Evolutionary conservation across 2,113 vertebrate genomes (phyloP), one percentile per base, ranked within the genome.

Genomic region (Pedionomus torquatus): DNA sequence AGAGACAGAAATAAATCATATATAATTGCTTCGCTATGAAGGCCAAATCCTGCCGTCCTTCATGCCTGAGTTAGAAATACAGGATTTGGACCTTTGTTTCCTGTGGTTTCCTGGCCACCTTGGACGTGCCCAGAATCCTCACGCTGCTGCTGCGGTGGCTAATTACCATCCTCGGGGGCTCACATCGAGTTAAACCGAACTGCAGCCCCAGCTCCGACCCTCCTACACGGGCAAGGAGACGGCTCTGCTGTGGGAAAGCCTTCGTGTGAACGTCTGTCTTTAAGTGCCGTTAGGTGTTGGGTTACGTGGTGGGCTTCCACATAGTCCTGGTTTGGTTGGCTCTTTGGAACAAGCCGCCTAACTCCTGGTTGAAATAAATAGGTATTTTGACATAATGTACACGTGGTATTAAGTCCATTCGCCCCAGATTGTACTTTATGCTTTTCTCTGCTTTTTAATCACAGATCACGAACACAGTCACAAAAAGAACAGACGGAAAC

Each of bases 391-490:
- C 48, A 4, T 58, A 39, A 65, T 13, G 1, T 46, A 25, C 26
- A 4, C 4, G 6, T 83, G 64, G 21, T 28, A 60, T 66, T 77
- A 55, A 46, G 25, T 87, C 5, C 49, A 35, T 87, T 84, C 23
- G 3, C 25, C 41, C 5, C 43, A 28, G 48, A 80, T 14, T 19
- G 9, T 69, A 30, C 66, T 54, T 75, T 3, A 44, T 49, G 9
- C 0, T 31, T 96, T 85, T 60, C 14, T 37, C 95, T 89, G 37
- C 17, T 57, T 93, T 94, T 94, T 57, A 58, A 89, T 83, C 78
- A 2, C 89, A 99, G 99, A 99, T 95, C 98, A 98, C 58, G 98
- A 97, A 97, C 98, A 98, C 87, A 98, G 97, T 95, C 98, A 97
- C 91, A 97, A 97, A 88, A 98, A 98, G 96, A 98, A 97, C 96